Evolutionary conservation across 2,888 invertebrate species (phyloP), one percentile per base, ranked within the genome.

Genomic region (Aquatica leii): DNA sequence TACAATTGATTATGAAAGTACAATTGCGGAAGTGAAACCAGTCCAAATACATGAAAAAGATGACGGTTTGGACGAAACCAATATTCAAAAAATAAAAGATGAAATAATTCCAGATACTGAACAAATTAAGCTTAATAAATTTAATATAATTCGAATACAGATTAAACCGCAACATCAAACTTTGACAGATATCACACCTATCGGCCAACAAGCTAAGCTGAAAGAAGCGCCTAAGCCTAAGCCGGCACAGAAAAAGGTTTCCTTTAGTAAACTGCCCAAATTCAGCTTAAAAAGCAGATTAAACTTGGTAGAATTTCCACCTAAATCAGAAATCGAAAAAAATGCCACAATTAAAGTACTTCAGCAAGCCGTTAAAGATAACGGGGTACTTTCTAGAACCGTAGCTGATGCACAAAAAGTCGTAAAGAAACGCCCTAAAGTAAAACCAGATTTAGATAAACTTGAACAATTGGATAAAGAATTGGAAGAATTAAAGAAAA

Each of bases 321-420:
- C 90, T 67, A 91, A 91, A 21, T 68, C 78, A 1, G 80, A 81
- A 69, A 34, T 66, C 64, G 72, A 77, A 67, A 71, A 75, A 69
- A 74, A 76, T 65, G 81, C 82, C 1, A 62, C 71, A 11, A 74
- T 84, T 3, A 79, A 80, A 15, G 69, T 71, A 40, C 71, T 85
- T 31, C 79, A 81, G 63, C 78, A 81, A 8, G 80, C 82, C 40
- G 75, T 77, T 46, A 75, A 81, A 52, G 83, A 84, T 62, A 81
- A 77, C 64, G 85, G 84, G 9, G 86, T 90, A 67, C 77, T 92
- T 37, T 91, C 92, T 0, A 85, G 84, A 66, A 85, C 84, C 65
- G 70, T 84, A 14, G 78, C 89, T 80, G 92, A 92, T 78, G 91
- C 90, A 5, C 82, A 86, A 64, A 84, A 88, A 76, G 78, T 88